These are phyloP conservation scores for Ectemnius lituratus DNA, from an alignment of 2,888 invertebrate species.

Conservation along the genomic window DNA sequence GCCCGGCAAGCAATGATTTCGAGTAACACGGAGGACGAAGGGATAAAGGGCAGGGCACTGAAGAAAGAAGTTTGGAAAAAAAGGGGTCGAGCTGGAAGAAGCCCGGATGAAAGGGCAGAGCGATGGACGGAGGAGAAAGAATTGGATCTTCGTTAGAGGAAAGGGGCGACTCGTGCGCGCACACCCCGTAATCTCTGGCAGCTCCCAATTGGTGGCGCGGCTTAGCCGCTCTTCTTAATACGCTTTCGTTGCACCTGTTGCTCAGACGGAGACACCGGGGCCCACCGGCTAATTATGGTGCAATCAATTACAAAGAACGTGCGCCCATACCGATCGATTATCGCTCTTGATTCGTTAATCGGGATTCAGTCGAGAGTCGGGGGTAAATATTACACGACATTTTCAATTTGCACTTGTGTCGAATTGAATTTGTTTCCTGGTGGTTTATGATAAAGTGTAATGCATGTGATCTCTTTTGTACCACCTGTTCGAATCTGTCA, in stretches of 20 bases:
- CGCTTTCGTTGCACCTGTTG: constrained; percentile 60
- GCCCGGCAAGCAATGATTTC: too few relatives aligned
- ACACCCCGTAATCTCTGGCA: constrained; percentile 47
- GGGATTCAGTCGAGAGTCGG: too few relatives aligned
- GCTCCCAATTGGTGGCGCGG: constrained; percentile 45
- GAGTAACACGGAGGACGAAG: constrained; percentile 1
- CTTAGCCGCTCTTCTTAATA: constrained; percentile 50
- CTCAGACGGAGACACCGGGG: constrained; percentile 43
- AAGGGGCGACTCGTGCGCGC: constrained; percentile 12
- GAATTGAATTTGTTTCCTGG: too few relatives aligned
- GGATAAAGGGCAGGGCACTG: neutral
- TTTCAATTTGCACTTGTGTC: too few relatives aligned
- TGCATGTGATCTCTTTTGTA: too few relatives aligned
- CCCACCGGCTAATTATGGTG: constrained; percentile 50
- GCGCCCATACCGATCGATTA: too few relatives aligned
- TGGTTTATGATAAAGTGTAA: too few relatives aligned
- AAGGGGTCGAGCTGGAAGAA: neutral
- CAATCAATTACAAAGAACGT: constrained; percentile 56
- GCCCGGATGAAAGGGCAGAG: neutral
- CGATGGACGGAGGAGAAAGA: constrained; percentile 11
- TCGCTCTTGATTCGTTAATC: too few relatives aligned
- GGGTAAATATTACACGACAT: too few relatives aligned
- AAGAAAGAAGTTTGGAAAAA: neutral
- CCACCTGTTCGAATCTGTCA: too few relatives aligned
- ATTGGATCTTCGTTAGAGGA: constrained; percentile 35